Base-by-base conservation (phyloP, 2,888 invertebrate species). In the Nudaria mundana region DNA sequence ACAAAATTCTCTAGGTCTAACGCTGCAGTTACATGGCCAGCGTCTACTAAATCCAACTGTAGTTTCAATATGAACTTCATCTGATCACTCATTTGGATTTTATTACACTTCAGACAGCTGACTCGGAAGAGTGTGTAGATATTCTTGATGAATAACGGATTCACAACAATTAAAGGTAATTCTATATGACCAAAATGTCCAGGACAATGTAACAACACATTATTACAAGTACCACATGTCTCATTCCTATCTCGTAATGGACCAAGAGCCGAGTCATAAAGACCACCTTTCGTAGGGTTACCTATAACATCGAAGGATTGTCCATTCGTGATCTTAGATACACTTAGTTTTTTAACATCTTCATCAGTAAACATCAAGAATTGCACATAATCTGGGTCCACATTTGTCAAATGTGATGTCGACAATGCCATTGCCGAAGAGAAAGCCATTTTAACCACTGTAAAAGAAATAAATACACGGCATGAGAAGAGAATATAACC, bases 111-210 rank as follows among this genome's bases (percentile, higher is more conserved):
- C 3, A 94, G 73, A 66, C 97, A 97, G 12, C 92, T 90, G 1
- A 93, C 82, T 48, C 91, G 91, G 34, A 96, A 85, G 5, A 97
- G 73, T 1, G 89, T 91, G 38, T 90, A 91, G 11, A 98, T 87
- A 18, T 92, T 90, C 65, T 93, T 93, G 48, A 95, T 93, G 66
- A 97, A 97, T 30, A 99, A 70, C 0, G 99, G 98, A 89, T 99
- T 98, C 40, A 96, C 93, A 0, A 97, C 95, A 0, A 97, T 93
- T 7, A 98, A 81, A 0, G 97, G 96, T 1, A 99, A 85, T 53
- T 95, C 94, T 48, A 99, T 97, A 71, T 98, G 97, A 0, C 99
- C 99, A 78, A 97, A 94, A 81, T 99, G 99, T 0, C 99, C 99
- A 0, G 94, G 92, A 70, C 98, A 98, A 48, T 91, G 85, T 5